Evolutionary conservation across 35 echinoderm and acorn worm genomes (phyloP).

Genomic region (Heliocidaris erythrogramma): DNA sequence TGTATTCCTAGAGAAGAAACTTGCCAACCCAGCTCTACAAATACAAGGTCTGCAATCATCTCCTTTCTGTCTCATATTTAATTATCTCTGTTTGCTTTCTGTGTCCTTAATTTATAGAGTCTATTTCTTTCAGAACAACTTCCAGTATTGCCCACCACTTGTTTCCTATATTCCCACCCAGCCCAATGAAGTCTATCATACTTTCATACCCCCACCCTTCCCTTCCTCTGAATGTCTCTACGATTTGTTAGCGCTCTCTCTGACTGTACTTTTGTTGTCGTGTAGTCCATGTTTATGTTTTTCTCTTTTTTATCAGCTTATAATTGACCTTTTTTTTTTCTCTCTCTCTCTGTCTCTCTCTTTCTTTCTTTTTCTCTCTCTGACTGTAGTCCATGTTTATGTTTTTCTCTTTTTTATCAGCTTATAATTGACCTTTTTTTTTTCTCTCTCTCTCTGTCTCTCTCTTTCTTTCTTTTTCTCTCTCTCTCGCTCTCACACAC

Average conservation of each 20-base stretch:
- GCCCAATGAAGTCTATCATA: not conserved
- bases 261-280: not conserved
- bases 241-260: too few relatives aligned
- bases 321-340: not conserved
- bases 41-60: conserved; percentile 68
- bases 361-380: too few relatives aligned
- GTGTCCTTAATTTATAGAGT: too few relatives aligned
- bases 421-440: not conserved
- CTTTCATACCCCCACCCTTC: not conserved
- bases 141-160: too few relatives aligned
- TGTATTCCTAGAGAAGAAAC: conserved; percentile 68
- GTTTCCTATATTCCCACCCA: too few relatives aligned
- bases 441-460: not conserved
- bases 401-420: not conserved
- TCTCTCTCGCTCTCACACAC: too few relatives aligned
- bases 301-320: not conserved
- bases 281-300: not conserved
- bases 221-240: not conserved
- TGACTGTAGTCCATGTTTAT: too few relatives aligned
- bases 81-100: not conserved
- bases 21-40: conserved; percentile 67
- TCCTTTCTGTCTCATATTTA: not conserved
- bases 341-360: too few relatives aligned
- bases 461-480: too few relatives aligned
- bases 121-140: not conserved